phyloP scores from a whole-genome alignment of 2,888 invertebrate genomes.

The Drosophila prostipennis region DNA sequence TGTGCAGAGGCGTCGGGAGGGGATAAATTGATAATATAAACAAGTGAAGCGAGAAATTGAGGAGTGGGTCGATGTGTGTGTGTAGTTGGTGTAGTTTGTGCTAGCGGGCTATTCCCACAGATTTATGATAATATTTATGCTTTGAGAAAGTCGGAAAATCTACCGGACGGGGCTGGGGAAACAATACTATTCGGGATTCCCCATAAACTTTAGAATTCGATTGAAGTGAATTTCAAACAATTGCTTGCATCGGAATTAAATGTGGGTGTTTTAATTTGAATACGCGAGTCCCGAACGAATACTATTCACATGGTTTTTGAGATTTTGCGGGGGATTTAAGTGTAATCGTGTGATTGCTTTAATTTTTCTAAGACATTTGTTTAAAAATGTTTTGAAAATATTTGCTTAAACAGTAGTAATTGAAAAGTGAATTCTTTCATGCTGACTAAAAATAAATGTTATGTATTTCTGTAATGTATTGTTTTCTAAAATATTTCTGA shows the following conservation, averaged over 20 bases:
- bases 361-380: conserved; percentile 1
- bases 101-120: conserved; percentile 26
- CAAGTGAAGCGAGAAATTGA: conserved; percentile 45
- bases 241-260: conserved; percentile 12
- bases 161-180: conserved; percentile 10
- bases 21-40: conserved; percentile 54
- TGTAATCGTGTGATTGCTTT: conserved; percentile 7
- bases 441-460: neutral
- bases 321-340: conserved; percentile 15
- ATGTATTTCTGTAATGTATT: neutral
- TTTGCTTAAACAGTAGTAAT: neutral
- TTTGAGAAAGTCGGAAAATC: conserved; percentile 50
- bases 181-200: conserved; percentile 41
- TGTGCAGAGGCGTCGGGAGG: conserved; percentile 26
- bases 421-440: neutral
- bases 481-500: neutral
- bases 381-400: neutral
- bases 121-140: conserved; percentile 57
- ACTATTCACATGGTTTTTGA: conserved; percentile 8
- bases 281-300: conserved; percentile 4
- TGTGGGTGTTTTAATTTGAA: conserved; percentile 25
- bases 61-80: conserved; percentile 31
- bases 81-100: conserved; percentile 13
- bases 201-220: conserved; percentile 46
- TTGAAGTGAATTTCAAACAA: conserved; percentile 48